A percentile compares a stretch with the other conserved stretches of the same genome.
Conservation (phyloP, 2,113 vertebrate species). For the Podarcis raffonei region DNA sequence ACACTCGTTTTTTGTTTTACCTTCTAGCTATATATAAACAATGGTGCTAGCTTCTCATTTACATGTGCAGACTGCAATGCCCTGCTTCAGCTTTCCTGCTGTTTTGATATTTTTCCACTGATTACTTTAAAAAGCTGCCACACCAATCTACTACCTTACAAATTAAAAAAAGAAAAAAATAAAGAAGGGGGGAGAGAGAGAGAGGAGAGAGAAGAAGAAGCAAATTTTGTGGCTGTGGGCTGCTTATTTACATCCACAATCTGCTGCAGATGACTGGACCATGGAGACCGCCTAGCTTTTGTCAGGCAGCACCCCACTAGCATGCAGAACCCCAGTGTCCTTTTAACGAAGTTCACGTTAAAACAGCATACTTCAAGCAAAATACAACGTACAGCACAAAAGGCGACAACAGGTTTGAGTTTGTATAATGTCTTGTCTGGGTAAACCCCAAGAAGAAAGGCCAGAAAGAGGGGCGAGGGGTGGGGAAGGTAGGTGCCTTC, state of each 20-base stretch:
- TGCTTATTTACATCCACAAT: constrained; percentile 63
- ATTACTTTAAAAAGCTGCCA: constrained; percentile 53
- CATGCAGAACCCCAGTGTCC: constrained; percentile 70
- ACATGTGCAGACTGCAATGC: constrained; percentile 39
- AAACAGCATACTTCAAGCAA: constrained; percentile 64
- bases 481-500: constrained; percentile 55
- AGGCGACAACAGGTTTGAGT: constrained; percentile 64
- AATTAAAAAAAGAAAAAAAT: background rate
- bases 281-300: constrained; percentile 64
- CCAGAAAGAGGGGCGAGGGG: constrained; percentile 5
- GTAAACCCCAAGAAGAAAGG: constrained; percentile 56
- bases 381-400: constrained; percentile 64
- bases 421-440: constrained; percentile 50
- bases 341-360: constrained; percentile 47
- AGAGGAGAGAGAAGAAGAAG: background rate
- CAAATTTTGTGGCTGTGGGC: constrained; percentile 51
- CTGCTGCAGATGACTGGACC: constrained; percentile 45
- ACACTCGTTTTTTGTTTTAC: constrained; percentile 45
- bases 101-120: constrained; percentile 44
- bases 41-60: constrained; percentile 35
- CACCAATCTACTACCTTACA: constrained; percentile 33
- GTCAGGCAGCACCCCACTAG: constrained; percentile 59
- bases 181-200: constrained; percentile 1
- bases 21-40: background rate
- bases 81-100: constrained; percentile 43